phyloP scores from a whole-genome alignment of 2,797 vertebrate species.

The Mormyrus hasselquistii region DNA sequence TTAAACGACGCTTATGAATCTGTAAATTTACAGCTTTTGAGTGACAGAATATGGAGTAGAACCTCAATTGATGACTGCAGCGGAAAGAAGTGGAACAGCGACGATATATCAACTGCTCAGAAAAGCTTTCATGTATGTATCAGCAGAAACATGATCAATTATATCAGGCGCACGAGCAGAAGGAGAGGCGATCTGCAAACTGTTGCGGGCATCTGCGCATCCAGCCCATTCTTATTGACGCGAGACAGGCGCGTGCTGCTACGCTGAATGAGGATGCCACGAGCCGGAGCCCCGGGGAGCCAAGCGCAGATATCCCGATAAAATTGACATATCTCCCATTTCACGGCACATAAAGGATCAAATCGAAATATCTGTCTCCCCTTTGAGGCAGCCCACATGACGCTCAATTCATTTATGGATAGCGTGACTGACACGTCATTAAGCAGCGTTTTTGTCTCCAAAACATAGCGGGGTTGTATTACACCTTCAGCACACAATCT shows the following conservation, averaged over 20 bases:
- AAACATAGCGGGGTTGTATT: background rate
- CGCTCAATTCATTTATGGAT: conserved; percentile 7
- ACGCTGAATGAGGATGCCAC: conserved; percentile 19
- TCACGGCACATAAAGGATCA: conserved; percentile 10
- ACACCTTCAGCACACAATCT: conserved; percentile 10
- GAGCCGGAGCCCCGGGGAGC: conserved; percentile 21
- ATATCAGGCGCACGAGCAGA: background rate
- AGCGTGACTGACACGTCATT: conserved; percentile 8
- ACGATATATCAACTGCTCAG: background rate
- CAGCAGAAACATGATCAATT: conserved; percentile 11
- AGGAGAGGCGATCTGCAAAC: conserved; percentile 15
- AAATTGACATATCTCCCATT: conserved; percentile 19
- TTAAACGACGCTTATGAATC: background rate
- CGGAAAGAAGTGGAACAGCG: background rate
- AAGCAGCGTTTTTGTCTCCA: conserved; percentile 9
- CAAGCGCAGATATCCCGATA: conserved; percentile 18
- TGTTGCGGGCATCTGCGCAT: conserved; percentile 23
- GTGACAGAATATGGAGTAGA: background rate
- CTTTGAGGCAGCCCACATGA: conserved; percentile 9
- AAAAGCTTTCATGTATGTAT: background rate
- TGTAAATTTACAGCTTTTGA: background rate
- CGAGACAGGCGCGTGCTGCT: conserved; percentile 26
- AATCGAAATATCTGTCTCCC: conserved; percentile 10
- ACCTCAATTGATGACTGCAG: background rate
- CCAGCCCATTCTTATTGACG: conserved; percentile 17